A percentile compares a stretch with the other conserved stretches of the same genome.
Conservation (phyloP, 35 echinoderm and acorn worm genomes). For the Anneissia japonica region DNA sequence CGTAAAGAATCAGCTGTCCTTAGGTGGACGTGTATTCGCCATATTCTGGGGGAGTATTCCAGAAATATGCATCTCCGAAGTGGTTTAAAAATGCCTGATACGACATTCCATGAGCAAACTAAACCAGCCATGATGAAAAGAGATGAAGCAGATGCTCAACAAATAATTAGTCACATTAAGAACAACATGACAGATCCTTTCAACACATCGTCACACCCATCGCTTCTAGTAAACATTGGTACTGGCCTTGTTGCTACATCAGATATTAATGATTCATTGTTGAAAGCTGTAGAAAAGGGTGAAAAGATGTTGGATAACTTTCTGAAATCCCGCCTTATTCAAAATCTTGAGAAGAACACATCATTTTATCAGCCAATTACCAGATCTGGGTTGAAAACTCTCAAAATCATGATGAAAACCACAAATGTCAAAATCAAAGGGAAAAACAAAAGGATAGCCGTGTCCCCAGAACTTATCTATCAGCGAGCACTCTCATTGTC, state of each 20-base stretch:
- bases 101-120: neutral
- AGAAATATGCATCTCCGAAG: neutral
- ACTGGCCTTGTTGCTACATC: conserved; percentile 1
- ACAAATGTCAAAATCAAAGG: conserved; percentile 8
- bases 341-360: neutral
- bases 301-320: neutral
- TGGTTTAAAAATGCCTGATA: neutral
- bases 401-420: neutral
- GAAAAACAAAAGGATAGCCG: neutral
- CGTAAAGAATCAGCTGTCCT: neutral
- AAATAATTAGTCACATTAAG: neutral
- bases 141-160: neutral
- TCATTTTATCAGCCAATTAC: neutral
- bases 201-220: neutral
- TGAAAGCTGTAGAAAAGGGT: neutral
- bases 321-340: neutral
- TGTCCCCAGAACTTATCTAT: neutral
- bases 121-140: neutral
- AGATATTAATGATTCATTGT: neutral
- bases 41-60: conserved; percentile 10
- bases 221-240: neutral
- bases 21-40: conserved; percentile 7
- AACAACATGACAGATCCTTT: conserved; percentile 16
- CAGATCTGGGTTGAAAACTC: conserved; percentile 4
- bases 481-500: neutral